Evolutionary conservation across 2,113 vertebrate genomes (phyloP), one percentile per base, ranked within the genome.

Genomic region (Periophthalmus modestus): DNA sequence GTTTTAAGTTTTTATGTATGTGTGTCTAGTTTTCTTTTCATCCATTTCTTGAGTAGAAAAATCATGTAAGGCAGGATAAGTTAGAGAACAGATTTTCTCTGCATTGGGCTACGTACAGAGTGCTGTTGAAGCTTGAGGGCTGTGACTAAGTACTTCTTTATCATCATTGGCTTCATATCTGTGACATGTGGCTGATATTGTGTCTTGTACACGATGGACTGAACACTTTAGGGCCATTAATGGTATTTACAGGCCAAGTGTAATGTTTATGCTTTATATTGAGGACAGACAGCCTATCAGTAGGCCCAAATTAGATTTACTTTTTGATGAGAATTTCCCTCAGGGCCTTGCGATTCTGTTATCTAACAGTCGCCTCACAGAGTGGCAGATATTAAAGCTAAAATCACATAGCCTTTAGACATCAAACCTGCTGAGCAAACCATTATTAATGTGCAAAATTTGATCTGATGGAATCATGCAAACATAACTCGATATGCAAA

Each of bases 251-350:
- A 80, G 84, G 79, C 85, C 82, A 86, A 89, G 87, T 88, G 79
- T 78, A 73, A 79, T 82, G 80, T 92, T 85, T 85, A 88, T 79
- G 86, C 85, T 86, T 81, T 70, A 66, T 83, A 80, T 81, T 69
- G 80, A 71, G 78, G 88, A 86, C 85, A 89, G 86, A 85, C 85
- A 85, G 82, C 80, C 77, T 83, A 87, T 88, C 87, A 82, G 79
- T 61, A 74, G 68, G 33, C 78, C 76, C 10, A 89, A 92, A 91
- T 92, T 86, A 81, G 84, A 89, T 91, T 90, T 89, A 81, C 83
- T 84, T 85, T 90, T 78, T 85, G 85, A 86, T 88, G 80, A 86
- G 75, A 81, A 86, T 87, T 82, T 83, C 89, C 85, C 90, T 82
- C n/a, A 80, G 86, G 89, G 84, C 66, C 62, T 13, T 75, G 58